phyloP scores from a whole-genome alignment of 2,888 invertebrate genomes.

The Folsomia candida region DNA sequence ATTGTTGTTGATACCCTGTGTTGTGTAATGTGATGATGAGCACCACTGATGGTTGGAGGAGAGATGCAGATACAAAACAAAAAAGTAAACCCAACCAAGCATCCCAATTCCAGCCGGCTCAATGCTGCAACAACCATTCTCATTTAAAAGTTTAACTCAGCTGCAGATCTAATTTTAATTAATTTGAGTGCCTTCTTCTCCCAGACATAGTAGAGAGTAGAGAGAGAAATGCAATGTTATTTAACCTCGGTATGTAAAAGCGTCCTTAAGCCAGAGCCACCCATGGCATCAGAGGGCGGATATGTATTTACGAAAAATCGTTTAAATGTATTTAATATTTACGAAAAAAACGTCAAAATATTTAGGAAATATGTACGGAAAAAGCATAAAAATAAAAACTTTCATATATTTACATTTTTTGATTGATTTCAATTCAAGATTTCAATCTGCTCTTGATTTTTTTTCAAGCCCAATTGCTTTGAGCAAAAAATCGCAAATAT shows the following conservation, averaged over 20 bases:
- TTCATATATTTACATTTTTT: neutral
- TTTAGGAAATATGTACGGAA: no score
- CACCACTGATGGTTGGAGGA: neutral
- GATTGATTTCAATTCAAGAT: no score
- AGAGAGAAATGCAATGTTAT: no score
- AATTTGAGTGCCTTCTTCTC: slow-evolving; percentile 40
- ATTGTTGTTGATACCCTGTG: no score
- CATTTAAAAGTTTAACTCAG: slow-evolving; percentile 15
- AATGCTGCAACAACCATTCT: neutral
- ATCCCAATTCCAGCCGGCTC: neutral
- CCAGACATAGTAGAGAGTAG: slow-evolving; percentile 13
- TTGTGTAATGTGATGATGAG: neutral
- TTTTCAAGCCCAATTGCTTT: no score
- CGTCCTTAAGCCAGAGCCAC: neutral
- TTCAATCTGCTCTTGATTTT: no score
- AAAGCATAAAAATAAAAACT: neutral
- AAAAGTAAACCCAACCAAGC: slow-evolving; percentile 2
- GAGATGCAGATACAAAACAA: neutral
- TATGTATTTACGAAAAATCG: no score
- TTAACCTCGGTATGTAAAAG: no score
- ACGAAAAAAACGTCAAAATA: no score
- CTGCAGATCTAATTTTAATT: slow-evolving; percentile 44
- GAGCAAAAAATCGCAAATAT: no score
- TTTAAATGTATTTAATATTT: no score
- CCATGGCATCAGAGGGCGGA: no score